Conservation (phyloP, 2,797 vertebrate genomes). For the Brotogeris chrysoptera region DNA sequence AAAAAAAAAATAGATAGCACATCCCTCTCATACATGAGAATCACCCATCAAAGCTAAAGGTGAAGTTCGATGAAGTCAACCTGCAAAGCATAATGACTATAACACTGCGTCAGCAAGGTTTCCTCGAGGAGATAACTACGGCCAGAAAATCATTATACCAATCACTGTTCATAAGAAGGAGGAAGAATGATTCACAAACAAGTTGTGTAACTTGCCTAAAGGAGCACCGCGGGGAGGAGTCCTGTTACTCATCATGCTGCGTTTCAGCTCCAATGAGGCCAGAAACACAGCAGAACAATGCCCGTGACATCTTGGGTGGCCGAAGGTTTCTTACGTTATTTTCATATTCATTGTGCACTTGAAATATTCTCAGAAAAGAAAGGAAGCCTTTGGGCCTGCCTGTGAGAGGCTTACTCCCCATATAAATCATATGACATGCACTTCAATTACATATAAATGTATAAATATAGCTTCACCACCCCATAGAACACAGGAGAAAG, state of each 20-base stretch:
- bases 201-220: constrained; percentile 2
- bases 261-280: background rate
- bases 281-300: background rate
- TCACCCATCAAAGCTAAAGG: background rate
- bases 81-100: background rate
- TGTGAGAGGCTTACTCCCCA: background rate
- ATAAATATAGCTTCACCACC: background rate
- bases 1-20: background rate
- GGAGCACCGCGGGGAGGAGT: constrained; percentile 12
- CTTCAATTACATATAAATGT: background rate
- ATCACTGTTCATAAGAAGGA: background rate
- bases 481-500: background rate
- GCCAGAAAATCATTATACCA: background rate
- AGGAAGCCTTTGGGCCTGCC: background rate
- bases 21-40: background rate
- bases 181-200: constrained; percentile 33
- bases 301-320: background rate
- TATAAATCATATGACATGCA: background rate
- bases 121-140: background rate
- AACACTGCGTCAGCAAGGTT: background rate
- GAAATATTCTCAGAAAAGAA: constrained; percentile 24
- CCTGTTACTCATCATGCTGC: constrained; percentile 17
- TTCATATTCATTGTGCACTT: background rate
- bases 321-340: constrained; percentile 16
- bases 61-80: background rate